Evolutionary conservation across 1,140 invertebrate genomes (phyloP).

Genomic region (Phortica variegata): DNA sequence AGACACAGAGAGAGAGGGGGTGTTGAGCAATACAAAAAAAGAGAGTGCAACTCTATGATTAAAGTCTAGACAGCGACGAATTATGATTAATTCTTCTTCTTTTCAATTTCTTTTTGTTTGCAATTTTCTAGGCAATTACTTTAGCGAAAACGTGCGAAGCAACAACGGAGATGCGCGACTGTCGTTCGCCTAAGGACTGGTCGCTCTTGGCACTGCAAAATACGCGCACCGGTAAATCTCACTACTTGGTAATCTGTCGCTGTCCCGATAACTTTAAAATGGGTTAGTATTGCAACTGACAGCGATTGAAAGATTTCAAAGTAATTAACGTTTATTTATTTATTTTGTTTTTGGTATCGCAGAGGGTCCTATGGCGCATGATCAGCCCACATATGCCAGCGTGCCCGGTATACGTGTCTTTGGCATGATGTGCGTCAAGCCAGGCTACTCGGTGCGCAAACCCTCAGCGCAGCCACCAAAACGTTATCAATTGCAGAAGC

Average conservation of each 20-base stretch:
- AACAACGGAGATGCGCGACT: slow-evolving; percentile 83
- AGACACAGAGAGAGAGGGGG: too few species aligned
- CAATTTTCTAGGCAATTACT: slow-evolving; percentile 73
- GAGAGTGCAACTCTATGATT: too few species aligned
- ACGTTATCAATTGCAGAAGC: slow-evolving; percentile 51
- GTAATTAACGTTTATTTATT: neutral
- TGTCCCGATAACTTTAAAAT: slow-evolving; percentile 82
- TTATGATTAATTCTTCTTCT: neutral
- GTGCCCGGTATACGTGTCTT: slow-evolving; percentile 89
- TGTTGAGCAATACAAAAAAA: too few species aligned
- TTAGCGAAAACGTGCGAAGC: slow-evolving; percentile 92
- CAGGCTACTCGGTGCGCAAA: slow-evolving; percentile 47
- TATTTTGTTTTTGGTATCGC: slow-evolving; percentile 18
- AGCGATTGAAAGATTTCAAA: neutral
- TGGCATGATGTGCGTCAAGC: slow-evolving; percentile 85
- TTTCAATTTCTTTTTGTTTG: neutral
- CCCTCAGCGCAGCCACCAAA: slow-evolving; percentile 53
- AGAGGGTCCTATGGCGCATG: slow-evolving; percentile 92
- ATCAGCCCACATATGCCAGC: slow-evolving; percentile 89
- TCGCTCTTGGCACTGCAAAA: slow-evolving; percentile 88
- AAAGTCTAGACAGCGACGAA: slow-evolving; percentile 34
- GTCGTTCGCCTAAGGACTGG: slow-evolving; percentile 85
- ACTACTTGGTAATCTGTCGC: slow-evolving; percentile 90
- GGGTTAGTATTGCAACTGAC: slow-evolving; percentile 61
- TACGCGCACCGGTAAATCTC: slow-evolving; percentile 87